Percentiles rank a stretch among this genome's conserved stretches.
Evolutionary conservation across 1,140 invertebrate species (phyloP).

Genomic region (Rhynchophorus ferrugineus): DNA sequence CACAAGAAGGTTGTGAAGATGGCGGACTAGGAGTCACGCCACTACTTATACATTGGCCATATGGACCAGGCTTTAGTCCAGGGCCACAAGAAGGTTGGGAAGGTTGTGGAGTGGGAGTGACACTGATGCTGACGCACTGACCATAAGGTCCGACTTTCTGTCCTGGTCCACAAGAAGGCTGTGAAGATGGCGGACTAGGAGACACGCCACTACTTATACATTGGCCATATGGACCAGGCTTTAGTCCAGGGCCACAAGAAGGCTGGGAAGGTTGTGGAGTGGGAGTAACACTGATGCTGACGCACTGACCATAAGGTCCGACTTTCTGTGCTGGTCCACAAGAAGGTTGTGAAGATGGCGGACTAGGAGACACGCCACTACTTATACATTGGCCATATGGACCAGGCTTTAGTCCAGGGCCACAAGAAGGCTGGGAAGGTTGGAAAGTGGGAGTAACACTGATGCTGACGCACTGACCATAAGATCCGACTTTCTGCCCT

Average conservation of each 20-base stretch:
- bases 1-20: neutral
- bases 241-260: neutral
- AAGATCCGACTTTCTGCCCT: neutral
- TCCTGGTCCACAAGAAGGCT: neutral
- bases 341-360: neutral
- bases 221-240: neutral
- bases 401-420: neutral
- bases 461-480: neutral
- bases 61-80: neutral
- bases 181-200: neutral
- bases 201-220: neutral
- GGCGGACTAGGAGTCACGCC: neutral
- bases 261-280: too few relatives aligned
- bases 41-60: neutral
- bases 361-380: neutral
- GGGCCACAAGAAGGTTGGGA: neutral
- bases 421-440: neutral
- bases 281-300: neutral
- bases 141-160: neutral
- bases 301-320: neutral
- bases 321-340: neutral
- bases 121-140: neutral
- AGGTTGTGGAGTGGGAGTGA: neutral
- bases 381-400: neutral
- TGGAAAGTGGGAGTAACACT: neutral